Conservation (phyloP, 1,140 invertebrate species). For the Hylaeus anthracinus region DNA sequence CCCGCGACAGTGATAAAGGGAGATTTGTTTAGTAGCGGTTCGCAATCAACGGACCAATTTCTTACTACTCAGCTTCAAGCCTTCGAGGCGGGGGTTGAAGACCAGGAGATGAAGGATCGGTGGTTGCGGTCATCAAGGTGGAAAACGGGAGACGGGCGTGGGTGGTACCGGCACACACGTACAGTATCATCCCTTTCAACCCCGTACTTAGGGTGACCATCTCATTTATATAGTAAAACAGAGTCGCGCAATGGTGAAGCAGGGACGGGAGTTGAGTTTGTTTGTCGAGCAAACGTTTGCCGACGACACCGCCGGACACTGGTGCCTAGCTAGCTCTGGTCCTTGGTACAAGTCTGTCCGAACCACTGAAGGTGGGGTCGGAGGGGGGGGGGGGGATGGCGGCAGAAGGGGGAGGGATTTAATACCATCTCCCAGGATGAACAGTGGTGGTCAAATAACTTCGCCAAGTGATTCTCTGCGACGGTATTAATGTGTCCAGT, state of each 20-base stretch:
- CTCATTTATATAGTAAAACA: conserved; percentile 75
- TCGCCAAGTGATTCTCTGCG: conserved; percentile 76
- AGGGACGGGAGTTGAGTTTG: conserved; percentile 76
- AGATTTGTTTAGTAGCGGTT: background rate
- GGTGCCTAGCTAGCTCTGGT: conserved; percentile 76
- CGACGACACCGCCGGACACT: conserved; percentile 81
- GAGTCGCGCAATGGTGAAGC: conserved; percentile 67
- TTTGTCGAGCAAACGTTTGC: conserved; percentile 81
- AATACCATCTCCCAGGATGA: conserved; percentile 79
- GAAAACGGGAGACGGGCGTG: conserved; percentile 40
- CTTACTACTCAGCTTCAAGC: conserved; percentile 43
- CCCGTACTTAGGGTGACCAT: conserved; percentile 72
- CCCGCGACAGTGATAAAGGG: background rate
- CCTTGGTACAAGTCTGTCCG: conserved; percentile 77
- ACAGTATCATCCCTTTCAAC: conserved; percentile 70
- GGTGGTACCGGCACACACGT: conserved; percentile 57
- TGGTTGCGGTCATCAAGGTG: conserved; percentile 57
- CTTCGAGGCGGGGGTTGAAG: conserved; percentile 25
- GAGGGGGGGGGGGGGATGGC: conserved; percentile 44
- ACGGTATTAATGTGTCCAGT: conserved; percentile 76
- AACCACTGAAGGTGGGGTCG: conserved; percentile 67
- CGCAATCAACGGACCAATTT: conserved; percentile 27
- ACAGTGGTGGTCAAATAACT: conserved; percentile 81
- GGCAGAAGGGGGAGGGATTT: conserved; percentile 70
- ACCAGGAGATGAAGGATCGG: conserved; percentile 59